phyloP scores from a whole-genome alignment of 2,797 vertebrate species.

The Ispidina picta region DNA sequence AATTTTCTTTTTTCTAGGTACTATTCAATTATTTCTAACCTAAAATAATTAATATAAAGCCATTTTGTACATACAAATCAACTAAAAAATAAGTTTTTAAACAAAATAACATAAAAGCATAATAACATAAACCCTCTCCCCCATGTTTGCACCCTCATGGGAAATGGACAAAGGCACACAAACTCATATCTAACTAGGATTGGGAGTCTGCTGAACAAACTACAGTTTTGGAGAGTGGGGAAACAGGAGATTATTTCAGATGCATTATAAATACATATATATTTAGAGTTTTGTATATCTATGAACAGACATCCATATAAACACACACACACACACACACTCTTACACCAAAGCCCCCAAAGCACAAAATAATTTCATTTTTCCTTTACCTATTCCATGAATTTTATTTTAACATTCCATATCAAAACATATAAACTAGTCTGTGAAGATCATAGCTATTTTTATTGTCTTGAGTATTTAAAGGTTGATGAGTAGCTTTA shows the following conservation, averaged over 20 bases:
- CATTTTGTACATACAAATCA: background rate
- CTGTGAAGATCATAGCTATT: background rate
- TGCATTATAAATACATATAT: background rate
- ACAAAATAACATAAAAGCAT: background rate
- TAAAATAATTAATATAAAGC: background rate
- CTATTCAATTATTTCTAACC: background rate
- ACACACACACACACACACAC: background rate
- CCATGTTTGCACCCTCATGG: background rate
- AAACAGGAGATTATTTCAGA: background rate
- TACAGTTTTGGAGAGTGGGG: background rate
- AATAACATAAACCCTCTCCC: background rate
- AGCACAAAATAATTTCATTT: constrained; percentile 23
- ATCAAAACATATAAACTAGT: constrained; percentile 36
- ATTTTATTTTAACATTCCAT: constrained; percentile 11
- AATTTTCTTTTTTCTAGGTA: background rate
- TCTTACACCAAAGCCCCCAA: background rate
- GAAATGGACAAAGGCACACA: background rate
- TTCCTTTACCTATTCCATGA: background rate
- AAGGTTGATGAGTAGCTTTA: background rate
- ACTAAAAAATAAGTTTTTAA: background rate
- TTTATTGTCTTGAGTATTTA: background rate
- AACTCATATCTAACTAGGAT: background rate
- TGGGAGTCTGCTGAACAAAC: background rate
- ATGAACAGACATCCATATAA: background rate
- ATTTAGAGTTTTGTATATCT: background rate